These are phyloP conservation scores for Pygoscelis adeliae DNA, from an alignment of 2,113 vertebrate species.

Conservation along the genomic window DNA sequence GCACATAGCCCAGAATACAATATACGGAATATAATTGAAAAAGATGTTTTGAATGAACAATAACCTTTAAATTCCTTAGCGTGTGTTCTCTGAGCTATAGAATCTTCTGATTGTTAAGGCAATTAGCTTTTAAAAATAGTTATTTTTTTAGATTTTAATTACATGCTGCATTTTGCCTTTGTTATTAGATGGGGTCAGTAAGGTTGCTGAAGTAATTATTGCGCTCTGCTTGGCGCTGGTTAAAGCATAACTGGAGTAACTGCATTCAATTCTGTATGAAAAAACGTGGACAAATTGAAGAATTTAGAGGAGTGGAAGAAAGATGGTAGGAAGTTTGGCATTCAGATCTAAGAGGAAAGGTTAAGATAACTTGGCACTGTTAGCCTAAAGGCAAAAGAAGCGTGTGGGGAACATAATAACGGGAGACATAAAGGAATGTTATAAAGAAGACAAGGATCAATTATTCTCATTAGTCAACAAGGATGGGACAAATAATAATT, in stretches of 20 bases:
- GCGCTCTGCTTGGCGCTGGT: slow-evolving; percentile 68
- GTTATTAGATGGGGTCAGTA: slow-evolving; percentile 68
- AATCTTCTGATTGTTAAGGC: slow-evolving; percentile 54
- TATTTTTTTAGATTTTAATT: slow-evolving; percentile 69
- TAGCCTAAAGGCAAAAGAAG: slow-evolving; percentile 53
- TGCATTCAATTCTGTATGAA: slow-evolving; percentile 27
- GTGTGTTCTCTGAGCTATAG: slow-evolving; percentile 47
- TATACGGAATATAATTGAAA: neutral
- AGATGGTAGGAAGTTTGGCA: slow-evolving; percentile 59
- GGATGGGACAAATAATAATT: slow-evolving; percentile 67
- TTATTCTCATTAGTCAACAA: slow-evolving; percentile 73
- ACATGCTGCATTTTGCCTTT: slow-evolving; percentile 72
- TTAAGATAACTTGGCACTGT: slow-evolving; percentile 72
- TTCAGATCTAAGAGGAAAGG: slow-evolving; percentile 65
- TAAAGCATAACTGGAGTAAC: slow-evolving; percentile 67
- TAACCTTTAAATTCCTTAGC: slow-evolving; percentile 41
- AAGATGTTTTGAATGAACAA: slow-evolving; percentile 39
- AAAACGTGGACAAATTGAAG: slow-evolving; percentile 43
- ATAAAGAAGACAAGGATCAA: slow-evolving; percentile 68
- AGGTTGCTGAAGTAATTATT: slow-evolving; percentile 75
- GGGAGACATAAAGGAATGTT: slow-evolving; percentile 60
- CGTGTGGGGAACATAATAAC: slow-evolving; percentile 6
- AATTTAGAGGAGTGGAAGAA: slow-evolving; percentile 43
- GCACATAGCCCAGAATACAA: neutral
- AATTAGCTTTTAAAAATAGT: slow-evolving; percentile 69